These are phyloP conservation scores for Dendropsophus ebraccatus DNA, from an alignment of 2,113 vertebrate genomes.

Conservation along the genomic window DNA sequence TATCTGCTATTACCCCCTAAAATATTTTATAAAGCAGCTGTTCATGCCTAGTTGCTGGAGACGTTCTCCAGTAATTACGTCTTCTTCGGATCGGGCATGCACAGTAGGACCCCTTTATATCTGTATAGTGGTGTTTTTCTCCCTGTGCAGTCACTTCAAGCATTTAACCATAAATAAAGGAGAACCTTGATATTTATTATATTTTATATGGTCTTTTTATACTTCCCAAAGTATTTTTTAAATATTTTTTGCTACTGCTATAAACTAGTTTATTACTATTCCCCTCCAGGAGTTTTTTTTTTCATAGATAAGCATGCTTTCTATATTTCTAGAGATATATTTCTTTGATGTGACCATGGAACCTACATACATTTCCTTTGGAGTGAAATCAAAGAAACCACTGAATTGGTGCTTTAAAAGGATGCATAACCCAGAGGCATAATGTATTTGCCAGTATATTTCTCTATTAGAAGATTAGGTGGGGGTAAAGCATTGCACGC, in stretches of 20 bases:
- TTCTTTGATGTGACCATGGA: constrained; percentile 18
- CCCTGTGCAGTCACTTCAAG: too few species aligned
- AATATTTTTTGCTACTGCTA: neutral
- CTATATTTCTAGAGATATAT: neutral
- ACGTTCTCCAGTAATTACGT: too few species aligned
- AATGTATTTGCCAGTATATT: constrained; percentile 19
- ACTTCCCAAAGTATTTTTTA: neutral
- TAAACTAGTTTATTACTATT: neutral
- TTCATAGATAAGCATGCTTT: neutral
- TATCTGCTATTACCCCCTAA: too few species aligned
- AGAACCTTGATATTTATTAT: neutral
- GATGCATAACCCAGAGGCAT: constrained; percentile 5
- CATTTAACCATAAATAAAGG: too few species aligned
- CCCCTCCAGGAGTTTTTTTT: neutral
- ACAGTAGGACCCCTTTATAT: too few species aligned
- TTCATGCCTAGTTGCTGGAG: too few species aligned
- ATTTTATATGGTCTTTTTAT: neutral
- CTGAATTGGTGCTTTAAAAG: neutral
- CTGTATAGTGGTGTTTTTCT: too few species aligned
- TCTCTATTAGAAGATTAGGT: constrained; percentile 10
- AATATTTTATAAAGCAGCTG: too few species aligned
- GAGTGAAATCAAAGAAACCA: constrained; percentile 29
- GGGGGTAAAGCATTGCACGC: neutral
- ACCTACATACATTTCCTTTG: constrained; percentile 2
- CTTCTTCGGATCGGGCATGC: too few species aligned